Conservation (phyloP, 2,797 vertebrate genomes). For the Falco peregrinus region DNA sequence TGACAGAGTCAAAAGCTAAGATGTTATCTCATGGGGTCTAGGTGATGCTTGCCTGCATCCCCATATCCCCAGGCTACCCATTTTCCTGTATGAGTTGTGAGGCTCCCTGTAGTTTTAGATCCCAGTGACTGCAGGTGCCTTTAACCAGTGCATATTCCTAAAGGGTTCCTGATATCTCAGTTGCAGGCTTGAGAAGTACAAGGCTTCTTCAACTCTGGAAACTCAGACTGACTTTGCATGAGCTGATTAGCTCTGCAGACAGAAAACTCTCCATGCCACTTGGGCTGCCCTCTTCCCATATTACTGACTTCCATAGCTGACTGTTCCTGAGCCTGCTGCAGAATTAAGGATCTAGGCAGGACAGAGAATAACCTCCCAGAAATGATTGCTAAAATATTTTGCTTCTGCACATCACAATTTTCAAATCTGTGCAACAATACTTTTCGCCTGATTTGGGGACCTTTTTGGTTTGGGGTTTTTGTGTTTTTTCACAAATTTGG, state of each 20-base stretch:
- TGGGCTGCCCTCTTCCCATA: background rate
- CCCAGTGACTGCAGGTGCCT: background rate
- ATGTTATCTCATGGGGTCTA: background rate
- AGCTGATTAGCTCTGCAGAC: background rate
- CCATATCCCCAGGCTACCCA: background rate
- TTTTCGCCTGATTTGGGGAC: background rate
- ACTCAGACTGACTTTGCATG: background rate
- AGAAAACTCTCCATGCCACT: background rate
- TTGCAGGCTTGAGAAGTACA: background rate
- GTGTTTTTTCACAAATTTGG: background rate
- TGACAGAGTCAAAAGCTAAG: background rate
- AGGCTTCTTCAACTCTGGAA: background rate
- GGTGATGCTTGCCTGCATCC: accelerated
- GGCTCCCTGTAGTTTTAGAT: background rate
- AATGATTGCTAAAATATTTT: background rate
- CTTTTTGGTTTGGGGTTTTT: accelerated
- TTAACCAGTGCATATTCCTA: background rate
- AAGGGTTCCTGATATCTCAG: background rate
- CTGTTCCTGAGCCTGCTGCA: background rate
- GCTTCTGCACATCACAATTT: background rate
- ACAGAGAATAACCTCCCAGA: background rate
- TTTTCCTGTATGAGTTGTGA: background rate
- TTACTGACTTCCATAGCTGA: background rate
- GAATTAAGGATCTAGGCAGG: background rate
- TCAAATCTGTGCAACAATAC: background rate